These are phyloP conservation scores for Zelleria hepariella DNA, from an alignment of 2,888 invertebrate genomes.

Conservation along the genomic window DNA sequence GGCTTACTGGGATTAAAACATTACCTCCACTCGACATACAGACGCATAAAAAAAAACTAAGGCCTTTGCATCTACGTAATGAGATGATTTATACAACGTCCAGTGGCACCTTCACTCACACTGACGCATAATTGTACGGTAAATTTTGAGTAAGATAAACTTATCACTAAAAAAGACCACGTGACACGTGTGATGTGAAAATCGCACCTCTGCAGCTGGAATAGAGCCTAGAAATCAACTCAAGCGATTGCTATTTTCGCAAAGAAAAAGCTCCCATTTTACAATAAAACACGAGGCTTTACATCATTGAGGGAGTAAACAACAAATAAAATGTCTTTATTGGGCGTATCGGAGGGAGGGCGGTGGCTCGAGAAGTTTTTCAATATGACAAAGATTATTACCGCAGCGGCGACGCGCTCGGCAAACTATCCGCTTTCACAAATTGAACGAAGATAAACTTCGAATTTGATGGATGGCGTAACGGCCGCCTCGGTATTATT, in stretches of 20 bases:
- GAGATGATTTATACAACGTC: too few species aligned
- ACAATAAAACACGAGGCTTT: not conserved
- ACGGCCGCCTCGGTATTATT: not conserved
- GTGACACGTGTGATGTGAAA: too few species aligned
- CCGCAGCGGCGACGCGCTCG: constrained; percentile 16
- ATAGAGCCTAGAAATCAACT: too few species aligned
- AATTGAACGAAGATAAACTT: constrained; percentile 50
- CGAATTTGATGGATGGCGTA: constrained; percentile 44
- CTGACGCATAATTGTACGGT: too few species aligned
- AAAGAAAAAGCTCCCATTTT: not conserved
- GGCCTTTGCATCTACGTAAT: too few species aligned
- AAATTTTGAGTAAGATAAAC: too few species aligned
- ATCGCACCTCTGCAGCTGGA: too few species aligned
- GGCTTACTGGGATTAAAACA: too few species aligned
- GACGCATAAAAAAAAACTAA: too few species aligned
- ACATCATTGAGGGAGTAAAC: constrained; percentile 1
- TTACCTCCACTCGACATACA: too few species aligned
- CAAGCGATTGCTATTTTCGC: not conserved
- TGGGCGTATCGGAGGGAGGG: constrained; percentile 10
- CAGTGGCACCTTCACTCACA: too few species aligned
- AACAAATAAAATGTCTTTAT: constrained; percentile 9
- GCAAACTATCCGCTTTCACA: constrained; percentile 53
- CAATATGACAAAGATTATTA: constrained; percentile 41
- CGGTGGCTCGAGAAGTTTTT: constrained; percentile 37
- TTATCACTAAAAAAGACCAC: too few species aligned